A percentile compares a stretch with the other conserved stretches of the same genome.
Evolutionary conservation across 2,113 vertebrate species (phyloP).

Genomic region (Toxotes chatareus): DNA sequence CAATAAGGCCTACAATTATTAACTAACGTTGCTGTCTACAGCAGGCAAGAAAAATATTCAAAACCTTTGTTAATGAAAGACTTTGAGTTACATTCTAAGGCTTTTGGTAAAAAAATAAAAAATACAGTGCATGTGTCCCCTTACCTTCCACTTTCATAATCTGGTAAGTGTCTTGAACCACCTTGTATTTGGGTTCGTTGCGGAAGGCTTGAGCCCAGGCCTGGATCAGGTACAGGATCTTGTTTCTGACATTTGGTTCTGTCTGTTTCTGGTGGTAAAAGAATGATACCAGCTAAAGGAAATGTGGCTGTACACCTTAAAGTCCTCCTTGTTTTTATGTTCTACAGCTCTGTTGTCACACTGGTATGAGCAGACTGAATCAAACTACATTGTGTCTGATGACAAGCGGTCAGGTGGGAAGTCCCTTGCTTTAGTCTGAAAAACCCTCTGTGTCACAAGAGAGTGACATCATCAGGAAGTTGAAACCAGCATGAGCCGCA

Average conservation of each 20-base stretch:
- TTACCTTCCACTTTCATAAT: slow-evolving; percentile 99
- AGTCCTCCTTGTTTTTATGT: background rate
- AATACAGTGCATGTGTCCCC: background rate
- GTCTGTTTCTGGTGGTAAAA: slow-evolving; percentile 87
- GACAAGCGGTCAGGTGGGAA: slow-evolving; percentile 50
- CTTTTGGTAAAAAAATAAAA: no score
- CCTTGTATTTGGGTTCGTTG: slow-evolving; percentile 98
- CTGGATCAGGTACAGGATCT: slow-evolving; percentile 97
- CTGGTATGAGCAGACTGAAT: background rate
- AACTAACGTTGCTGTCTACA: no score
- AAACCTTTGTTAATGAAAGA: background rate
- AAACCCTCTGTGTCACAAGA: slow-evolving; percentile 68
- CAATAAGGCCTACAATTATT: no score
- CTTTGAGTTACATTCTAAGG: background rate
- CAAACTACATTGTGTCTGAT: background rate
- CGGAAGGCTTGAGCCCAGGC: slow-evolving; percentile 98
- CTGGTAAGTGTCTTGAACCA: slow-evolving; percentile 99
- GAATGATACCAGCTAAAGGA: slow-evolving; percentile 3
- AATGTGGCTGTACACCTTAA: background rate
- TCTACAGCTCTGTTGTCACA: background rate
- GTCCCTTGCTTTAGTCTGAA: slow-evolving; percentile 49
- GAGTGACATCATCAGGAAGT: slow-evolving; percentile 81
- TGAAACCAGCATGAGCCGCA: slow-evolving; percentile 30
- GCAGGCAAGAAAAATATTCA: no score
- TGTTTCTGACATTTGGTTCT: slow-evolving; percentile 94